Evolutionary conservation across 2,113 vertebrate genomes (phyloP).

Genomic region (Copsychus sechellarum): DNA sequence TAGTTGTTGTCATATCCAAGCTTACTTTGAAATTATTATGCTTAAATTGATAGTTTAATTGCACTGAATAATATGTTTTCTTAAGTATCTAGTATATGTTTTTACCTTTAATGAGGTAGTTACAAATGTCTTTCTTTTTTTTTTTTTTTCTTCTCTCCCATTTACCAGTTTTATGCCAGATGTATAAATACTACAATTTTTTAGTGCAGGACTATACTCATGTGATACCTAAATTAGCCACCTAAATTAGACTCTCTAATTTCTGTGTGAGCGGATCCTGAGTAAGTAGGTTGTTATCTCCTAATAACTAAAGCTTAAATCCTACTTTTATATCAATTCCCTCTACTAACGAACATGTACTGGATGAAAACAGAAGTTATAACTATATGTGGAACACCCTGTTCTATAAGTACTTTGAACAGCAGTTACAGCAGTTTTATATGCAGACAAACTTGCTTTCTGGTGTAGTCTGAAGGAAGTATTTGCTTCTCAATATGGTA

Average conservation of each 20-base stretch:
- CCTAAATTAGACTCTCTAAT: constrained; percentile 9
- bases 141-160: background rate
- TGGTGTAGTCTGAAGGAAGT: background rate
- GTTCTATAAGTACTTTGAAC: background rate
- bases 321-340: background rate
- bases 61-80: background rate
- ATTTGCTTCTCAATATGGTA: background rate
- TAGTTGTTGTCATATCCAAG: background rate
- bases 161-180: background rate
- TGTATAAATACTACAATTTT: background rate
- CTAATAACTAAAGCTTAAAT: constrained; percentile 20
- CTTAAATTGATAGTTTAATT: background rate
- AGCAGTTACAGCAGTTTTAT: background rate
- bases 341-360: background rate
- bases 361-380: background rate
- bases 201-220: background rate
- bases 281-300: background rate
- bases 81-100: background rate
- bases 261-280: background rate
- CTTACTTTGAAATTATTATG: background rate
- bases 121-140: background rate
- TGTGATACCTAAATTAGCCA: constrained; percentile 1
- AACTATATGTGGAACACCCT: background rate
- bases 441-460: background rate
- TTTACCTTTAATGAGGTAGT: background rate